phyloP scores from a whole-genome alignment of 2,888 invertebrate species.

The Rhamphomyia laevipes region DNA sequence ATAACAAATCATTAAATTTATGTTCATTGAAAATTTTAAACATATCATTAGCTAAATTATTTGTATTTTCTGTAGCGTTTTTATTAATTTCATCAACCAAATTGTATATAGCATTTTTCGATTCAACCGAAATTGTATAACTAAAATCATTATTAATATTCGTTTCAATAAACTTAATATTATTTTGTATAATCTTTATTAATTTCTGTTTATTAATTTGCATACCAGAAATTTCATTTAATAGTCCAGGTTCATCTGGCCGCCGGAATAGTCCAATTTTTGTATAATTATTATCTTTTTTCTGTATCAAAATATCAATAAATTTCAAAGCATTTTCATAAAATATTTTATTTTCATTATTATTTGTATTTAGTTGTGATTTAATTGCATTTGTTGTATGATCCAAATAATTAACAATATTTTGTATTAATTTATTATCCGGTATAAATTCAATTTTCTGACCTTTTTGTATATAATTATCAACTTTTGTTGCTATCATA shows the following conservation, averaged over 20 bases:
- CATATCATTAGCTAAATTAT: too few relatives aligned
- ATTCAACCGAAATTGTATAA: conserved; percentile 6
- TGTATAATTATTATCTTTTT: not conserved
- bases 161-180: not conserved
- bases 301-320: not conserved
- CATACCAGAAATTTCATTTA: not conserved
- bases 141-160: conserved; percentile 5
- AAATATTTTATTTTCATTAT: not conserved
- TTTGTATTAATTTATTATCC: conserved; percentile 1
- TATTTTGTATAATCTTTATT: not conserved
- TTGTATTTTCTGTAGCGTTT: not conserved
- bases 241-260: not conserved
- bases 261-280: not conserved
- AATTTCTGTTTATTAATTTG: not conserved
- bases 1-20: too few relatives aligned
- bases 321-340: not conserved
- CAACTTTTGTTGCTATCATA: conserved; percentile 14
- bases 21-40: too few relatives aligned
- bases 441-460: not conserved
- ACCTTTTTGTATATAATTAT: not conserved
- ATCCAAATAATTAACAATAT: conserved; percentile 3
- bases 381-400: not conserved
- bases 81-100: not conserved
- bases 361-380: not conserved
- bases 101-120: conserved; percentile 3